Base-by-base conservation (phyloP, 1,140 invertebrate genomes). In the Kradibia gibbosae region DNA sequence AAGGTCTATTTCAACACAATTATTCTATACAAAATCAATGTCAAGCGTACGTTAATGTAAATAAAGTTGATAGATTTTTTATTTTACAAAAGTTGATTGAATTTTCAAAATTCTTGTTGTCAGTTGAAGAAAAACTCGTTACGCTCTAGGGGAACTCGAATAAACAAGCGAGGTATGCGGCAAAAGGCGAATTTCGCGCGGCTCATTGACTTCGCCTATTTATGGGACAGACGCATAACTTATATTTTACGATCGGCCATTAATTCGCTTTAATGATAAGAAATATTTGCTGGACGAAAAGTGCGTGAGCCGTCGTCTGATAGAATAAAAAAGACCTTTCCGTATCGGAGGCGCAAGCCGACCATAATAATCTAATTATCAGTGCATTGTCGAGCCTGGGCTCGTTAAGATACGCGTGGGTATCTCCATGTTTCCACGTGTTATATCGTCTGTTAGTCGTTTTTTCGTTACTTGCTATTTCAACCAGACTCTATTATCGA, bases 351-450 rank as follows among this genome's bases (percentile, higher is more conserved):
- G 25, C 62, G 45, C n/a, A 13, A 36, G 17, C 22, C 22, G 17
- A 17, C 22, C 20, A 67, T 36, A 53, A 20, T 70, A 20, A 82
- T 74, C 74, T 20, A 82, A 85, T 85, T 84, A 84, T 85, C 84
- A 74, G 42, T 55, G 82, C 86, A 83, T 82, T 83, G 83, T 84
- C 80, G 83, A 80, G 81, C 81, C 78, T 78, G 78, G 83, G 45
- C 86, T 84, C 83, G 85, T 80, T 83, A 83, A 85, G 73, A 77
- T 60, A 0, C 70, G 79, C 78, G 86, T 86, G 79, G 86, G 86
- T 83, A 85, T 85, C 76, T 83, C 83, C 83, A 83, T 83, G 79
- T 78, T 78, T 81, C 22, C 39, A n/a, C n/a, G n/a, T n/a, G n/a
- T n/a, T n/a, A n/a, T n/a, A n/a, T n/a, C n/a, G n/a, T n/a, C n/a